Conservation (phyloP, 2,888 invertebrate genomes). For the Mesopsocus fuscifrons region DNA sequence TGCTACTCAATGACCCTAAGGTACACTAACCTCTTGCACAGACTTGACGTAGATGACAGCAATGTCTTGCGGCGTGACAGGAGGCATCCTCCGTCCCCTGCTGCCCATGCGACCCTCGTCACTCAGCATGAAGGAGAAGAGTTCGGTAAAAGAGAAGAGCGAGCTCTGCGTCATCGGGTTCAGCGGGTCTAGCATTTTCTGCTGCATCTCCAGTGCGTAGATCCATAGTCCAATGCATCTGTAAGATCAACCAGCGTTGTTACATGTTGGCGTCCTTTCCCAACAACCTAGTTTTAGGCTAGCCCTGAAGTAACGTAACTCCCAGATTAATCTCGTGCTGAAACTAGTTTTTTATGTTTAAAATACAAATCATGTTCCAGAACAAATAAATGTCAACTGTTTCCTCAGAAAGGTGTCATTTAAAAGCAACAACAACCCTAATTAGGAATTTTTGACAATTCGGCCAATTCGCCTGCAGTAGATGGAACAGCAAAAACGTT, state of each 20-base stretch:
- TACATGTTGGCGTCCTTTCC: constrained; percentile 37
- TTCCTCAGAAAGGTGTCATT: no score
- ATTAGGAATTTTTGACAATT: no score
- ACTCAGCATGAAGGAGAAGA: constrained; percentile 86
- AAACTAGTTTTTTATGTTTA: no score
- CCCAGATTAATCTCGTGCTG: no score
- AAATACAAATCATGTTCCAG: no score
- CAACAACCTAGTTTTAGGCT: no score
- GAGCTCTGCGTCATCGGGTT: constrained; percentile 91
- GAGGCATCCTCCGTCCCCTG: constrained; percentile 46
- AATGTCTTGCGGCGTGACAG: constrained; percentile 64
- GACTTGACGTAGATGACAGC: constrained; percentile 67
- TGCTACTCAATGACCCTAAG: no score
- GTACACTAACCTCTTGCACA: constrained; percentile 32
- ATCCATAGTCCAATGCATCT: constrained; percentile 90
- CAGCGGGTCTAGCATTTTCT: constrained; percentile 76
- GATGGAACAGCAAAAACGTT: no score
- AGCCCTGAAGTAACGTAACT: no score
- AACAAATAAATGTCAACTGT: no score
- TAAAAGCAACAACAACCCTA: no score
- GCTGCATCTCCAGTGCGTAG: constrained; percentile 93
- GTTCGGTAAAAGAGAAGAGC: constrained; percentile 83
- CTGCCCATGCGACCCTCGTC: constrained; percentile 46
- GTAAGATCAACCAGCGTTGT: constrained; percentile 12
- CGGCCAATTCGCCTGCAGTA: no score